Evolutionary conservation across 2,797 vertebrate genomes (phyloP), one percentile per base, ranked within the genome.

Genomic region (Apogon hyalosoma): DNA sequence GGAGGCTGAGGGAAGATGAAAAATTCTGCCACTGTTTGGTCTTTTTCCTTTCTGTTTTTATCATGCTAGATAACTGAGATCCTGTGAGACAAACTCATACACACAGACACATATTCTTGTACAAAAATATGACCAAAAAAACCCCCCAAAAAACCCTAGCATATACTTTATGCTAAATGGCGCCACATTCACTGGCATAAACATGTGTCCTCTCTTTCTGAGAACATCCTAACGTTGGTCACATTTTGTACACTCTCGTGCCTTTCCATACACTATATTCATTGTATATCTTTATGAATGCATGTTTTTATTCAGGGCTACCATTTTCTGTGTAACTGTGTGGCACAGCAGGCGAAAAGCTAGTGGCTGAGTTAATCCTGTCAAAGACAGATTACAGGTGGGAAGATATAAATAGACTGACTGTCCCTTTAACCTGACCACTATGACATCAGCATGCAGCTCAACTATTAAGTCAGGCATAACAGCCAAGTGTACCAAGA

Each of bases 381-480:
- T 86, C 83, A 88, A 81, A 78, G 85, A 86, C 88, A 90, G 90
- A 92, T 92, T 92, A 92, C 88, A 92, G 88, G 88, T 90, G 75
- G 74, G 69, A 65, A 60, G 85, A 72, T 89, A 90, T 84, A 88
- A 90, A 92, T 92, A 92, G 81, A 87, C 61, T 4, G 75, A 71
- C 78, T 87, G 87, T 89, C 87, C 90, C 84, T 90, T 90, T 91
- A 89, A 90, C 86, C 83, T 86, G 82, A 52, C 71, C 63, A 55
- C 74, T 42, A 69, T 79, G 78, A 87, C 83, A 77, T 80, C 76
- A 79, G 73, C 73, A 62, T 70, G 56, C 66, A 85, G 84, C 83
- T 85, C 82, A 82, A 76, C 77, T 61, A 70, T 79, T 71, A 79
- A 79, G 55, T 80, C 75, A 84, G 33, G 12, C 52, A 39, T 69